phyloP scores from a whole-genome alignment of 1,140 invertebrate species.

The Heliconius hewitsoni region DNA sequence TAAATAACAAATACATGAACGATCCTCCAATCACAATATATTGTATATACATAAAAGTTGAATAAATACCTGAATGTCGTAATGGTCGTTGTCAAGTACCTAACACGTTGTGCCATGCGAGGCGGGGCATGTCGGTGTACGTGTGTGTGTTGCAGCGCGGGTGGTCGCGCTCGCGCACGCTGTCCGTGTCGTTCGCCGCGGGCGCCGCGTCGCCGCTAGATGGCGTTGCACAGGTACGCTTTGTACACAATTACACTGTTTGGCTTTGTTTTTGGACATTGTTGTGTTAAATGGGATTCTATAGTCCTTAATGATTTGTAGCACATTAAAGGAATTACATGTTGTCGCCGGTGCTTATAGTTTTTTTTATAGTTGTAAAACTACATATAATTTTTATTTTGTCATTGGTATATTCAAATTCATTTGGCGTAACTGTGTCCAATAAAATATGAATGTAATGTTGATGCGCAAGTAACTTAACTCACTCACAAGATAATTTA shows the following conservation, averaged over 20 bases:
- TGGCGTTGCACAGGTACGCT: slow-evolving; percentile 78
- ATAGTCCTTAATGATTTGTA: background rate
- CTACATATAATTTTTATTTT: background rate
- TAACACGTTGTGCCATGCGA: background rate
- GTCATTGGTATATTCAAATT: background rate
- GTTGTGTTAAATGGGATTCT: background rate
- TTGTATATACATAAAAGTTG: background rate
- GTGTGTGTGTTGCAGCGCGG: slow-evolving; percentile 82
- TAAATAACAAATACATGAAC: no score
- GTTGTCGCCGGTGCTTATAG: no score
- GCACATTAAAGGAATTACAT: no score
- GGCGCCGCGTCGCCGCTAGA: slow-evolving; percentile 84
- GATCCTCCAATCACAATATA: no score
- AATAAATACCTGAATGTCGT: background rate
- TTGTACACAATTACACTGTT: background rate
- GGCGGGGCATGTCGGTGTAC: slow-evolving; percentile 10
- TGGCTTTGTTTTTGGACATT: background rate
- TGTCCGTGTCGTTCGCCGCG: slow-evolving; percentile 92
- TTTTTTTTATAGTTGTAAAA: background rate
- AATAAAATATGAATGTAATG: background rate
- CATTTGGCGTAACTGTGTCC: background rate
- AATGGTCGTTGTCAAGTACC: background rate
- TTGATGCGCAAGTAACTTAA: slow-evolving; percentile 1
- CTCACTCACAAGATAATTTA: background rate
- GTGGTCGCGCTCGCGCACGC: slow-evolving; percentile 92